Conservation (phyloP, 2,797 vertebrate species). For the Malacoctenus gilli region DNA sequence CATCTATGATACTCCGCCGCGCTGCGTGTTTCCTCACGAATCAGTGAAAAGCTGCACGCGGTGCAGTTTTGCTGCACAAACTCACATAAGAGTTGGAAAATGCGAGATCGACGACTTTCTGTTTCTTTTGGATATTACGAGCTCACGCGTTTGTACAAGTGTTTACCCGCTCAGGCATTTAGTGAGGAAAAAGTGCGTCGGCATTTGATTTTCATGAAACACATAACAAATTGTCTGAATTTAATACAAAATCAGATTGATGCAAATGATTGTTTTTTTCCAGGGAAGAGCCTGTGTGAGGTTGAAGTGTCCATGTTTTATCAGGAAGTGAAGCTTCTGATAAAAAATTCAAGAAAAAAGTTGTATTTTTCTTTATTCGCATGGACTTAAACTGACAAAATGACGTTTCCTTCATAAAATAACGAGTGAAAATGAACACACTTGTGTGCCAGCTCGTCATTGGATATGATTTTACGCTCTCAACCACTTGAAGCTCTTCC, state of each 20-base stretch:
- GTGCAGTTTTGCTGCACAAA: not conserved
- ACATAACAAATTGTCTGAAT: constrained; percentile 12
- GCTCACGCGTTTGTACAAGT: constrained; percentile 23
- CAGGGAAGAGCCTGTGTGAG: constrained; percentile 59
- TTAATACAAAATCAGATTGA: constrained; percentile 33
- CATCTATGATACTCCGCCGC: too few relatives aligned
- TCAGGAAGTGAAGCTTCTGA: constrained; percentile 12
- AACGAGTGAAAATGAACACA: constrained; percentile 22
- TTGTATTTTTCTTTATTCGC: too few relatives aligned
- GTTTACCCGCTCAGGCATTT: constrained; percentile 52
- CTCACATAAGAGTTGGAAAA: too few relatives aligned
- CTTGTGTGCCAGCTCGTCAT: too few relatives aligned
- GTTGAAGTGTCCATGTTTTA: constrained; percentile 25
- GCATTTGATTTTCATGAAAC: constrained; percentile 10
- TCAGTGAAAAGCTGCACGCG: not conserved
- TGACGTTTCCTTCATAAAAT: too few relatives aligned
- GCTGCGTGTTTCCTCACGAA: not conserved
- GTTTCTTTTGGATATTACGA: too few relatives aligned
- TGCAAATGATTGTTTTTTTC: constrained; percentile 54
- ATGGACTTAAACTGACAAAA: too few relatives aligned
- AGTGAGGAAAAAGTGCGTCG: constrained; percentile 19
- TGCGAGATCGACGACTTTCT: too few relatives aligned
- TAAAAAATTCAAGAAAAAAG: constrained; percentile 56
- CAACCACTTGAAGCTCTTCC: constrained; percentile 55
- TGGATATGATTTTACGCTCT: constrained; percentile 28